These are phyloP conservation scores for Brachionus manjavacas DNA, from an alignment of 1,140 invertebrate genomes.

Conservation along the genomic window DNA sequence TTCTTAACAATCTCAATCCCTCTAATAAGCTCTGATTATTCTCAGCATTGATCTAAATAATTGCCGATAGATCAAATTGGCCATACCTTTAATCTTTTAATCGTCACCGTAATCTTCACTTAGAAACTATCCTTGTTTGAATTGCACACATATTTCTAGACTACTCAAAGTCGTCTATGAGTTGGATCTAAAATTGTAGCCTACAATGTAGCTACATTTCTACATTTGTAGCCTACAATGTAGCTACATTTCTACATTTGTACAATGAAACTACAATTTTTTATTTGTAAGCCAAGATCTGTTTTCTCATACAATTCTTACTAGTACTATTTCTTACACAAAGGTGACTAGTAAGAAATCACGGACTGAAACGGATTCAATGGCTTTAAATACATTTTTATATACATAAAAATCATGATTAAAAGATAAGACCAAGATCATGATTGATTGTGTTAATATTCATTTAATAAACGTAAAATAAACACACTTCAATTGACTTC, in stretches of 20 bases:
- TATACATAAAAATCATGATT: not conserved
- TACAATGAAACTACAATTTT: no score
- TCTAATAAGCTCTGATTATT: slow-evolving; percentile 5
- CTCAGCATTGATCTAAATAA: not conserved
- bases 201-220: no score
- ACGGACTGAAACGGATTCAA: not conserved
- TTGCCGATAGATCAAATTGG: not conserved
- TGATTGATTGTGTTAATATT: not conserved
- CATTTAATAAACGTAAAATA: slow-evolving; percentile 7
- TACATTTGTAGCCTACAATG: no score
- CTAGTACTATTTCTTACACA: not conserved
- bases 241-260: not conserved
- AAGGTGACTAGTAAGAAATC: not conserved
- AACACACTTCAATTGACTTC: slow-evolving; percentile 28
- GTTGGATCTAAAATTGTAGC: not conserved
- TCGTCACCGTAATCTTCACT: not conserved
- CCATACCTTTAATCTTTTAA: not conserved
- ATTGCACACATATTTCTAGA: not conserved
- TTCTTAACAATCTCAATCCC: not conserved
- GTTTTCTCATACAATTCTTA: not conserved
- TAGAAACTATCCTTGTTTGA: not conserved
- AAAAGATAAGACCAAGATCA: not conserved
- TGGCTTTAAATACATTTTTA: not conserved
- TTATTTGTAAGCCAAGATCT: no score
- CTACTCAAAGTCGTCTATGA: not conserved